Evolutionary conservation across 2,888 invertebrate species (phyloP).

Genomic region (Tetropium fuscum): DNA sequence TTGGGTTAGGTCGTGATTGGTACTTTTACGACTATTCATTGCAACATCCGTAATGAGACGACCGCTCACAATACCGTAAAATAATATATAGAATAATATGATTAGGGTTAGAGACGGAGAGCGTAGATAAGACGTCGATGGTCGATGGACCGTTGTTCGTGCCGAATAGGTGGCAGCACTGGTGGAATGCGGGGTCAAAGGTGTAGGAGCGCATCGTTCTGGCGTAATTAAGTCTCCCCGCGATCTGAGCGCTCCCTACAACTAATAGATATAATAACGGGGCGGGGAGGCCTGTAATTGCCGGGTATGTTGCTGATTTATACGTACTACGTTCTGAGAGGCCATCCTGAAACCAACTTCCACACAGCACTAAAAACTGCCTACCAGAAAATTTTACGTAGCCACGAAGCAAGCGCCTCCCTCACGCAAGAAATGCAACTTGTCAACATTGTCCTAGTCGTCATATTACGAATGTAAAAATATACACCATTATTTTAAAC

Average conservation of each 20-base stretch:
- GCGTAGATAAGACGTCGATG: constrained; percentile 33
- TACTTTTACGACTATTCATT: background rate
- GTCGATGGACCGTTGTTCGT: constrained; percentile 51
- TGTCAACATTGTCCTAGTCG: too few relatives aligned
- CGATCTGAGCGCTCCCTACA: constrained; percentile 65
- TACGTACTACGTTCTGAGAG: constrained; percentile 49
- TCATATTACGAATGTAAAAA: too few relatives aligned
- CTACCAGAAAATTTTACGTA: constrained; percentile 39
- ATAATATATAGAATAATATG: constrained; percentile 16
- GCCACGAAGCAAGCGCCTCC: too few relatives aligned
- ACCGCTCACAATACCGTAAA: constrained; percentile 14
- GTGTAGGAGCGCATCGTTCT: constrained; percentile 63
- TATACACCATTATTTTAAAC: too few relatives aligned
- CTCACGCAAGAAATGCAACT: too few relatives aligned
- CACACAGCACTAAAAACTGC: constrained; percentile 42
- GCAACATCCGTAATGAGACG: constrained; percentile 12
- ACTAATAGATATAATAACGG: constrained; percentile 67
- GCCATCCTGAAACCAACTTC: constrained; percentile 38
- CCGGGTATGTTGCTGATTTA: constrained; percentile 65
- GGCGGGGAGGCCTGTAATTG: constrained; percentile 65
- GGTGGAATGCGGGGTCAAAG: constrained; percentile 64
- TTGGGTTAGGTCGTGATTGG: constrained; percentile 16
- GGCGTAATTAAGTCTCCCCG: constrained; percentile 66
- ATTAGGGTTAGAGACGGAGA: constrained; percentile 23
- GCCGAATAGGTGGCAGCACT: constrained; percentile 63